Percentiles rank a stretch among this genome's conserved stretches.
phyloP scores from a whole-genome alignment of 2,797 vertebrate genomes.

The Philypnodon macrostomus region DNA sequence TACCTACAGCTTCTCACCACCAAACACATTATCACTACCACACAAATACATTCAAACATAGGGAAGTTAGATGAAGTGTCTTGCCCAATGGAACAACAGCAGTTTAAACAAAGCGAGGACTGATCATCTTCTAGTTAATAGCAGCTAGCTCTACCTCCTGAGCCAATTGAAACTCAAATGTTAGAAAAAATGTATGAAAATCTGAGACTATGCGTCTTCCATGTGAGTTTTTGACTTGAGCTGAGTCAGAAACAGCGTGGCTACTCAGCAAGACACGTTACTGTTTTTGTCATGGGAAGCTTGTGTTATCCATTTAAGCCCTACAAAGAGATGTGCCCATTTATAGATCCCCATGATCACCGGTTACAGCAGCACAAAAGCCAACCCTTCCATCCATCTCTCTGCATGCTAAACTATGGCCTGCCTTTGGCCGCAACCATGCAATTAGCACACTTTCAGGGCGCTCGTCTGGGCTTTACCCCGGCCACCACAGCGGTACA shows the following conservation, averaged over 20 bases:
- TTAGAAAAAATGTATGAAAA: too few species aligned
- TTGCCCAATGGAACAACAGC: too few species aligned
- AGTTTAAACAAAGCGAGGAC: too few species aligned
- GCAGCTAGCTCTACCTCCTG: too few species aligned
- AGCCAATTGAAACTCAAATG: too few species aligned
- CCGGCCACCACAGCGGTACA: constrained; percentile 51
- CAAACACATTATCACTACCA: too few species aligned
- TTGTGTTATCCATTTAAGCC: constrained; percentile 41
- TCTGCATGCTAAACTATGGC: constrained; percentile 37
- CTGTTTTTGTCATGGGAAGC: constrained; percentile 39
- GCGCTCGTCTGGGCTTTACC: constrained; percentile 39
- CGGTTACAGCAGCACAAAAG: constrained; percentile 47
- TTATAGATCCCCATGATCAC: constrained; percentile 66
- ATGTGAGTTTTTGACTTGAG: constrained; percentile 26
- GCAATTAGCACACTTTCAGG: constrained; percentile 66
- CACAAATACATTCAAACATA: too few species aligned
- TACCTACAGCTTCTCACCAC: too few species aligned
- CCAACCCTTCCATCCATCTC: constrained; percentile 34
- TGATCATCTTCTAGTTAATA: too few species aligned
- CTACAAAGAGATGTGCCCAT: constrained; percentile 56
- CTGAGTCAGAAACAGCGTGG: constrained; percentile 38
- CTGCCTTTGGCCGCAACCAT: constrained; percentile 55
- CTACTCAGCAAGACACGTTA: constrained; percentile 34
- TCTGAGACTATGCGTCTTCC: too few species aligned
- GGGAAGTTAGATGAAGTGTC: too few species aligned